Evolutionary conservation across 1,140 invertebrate species (phyloP), one percentile per base, ranked within the genome.

Genomic region (Drosophila trapezifrons): DNA sequence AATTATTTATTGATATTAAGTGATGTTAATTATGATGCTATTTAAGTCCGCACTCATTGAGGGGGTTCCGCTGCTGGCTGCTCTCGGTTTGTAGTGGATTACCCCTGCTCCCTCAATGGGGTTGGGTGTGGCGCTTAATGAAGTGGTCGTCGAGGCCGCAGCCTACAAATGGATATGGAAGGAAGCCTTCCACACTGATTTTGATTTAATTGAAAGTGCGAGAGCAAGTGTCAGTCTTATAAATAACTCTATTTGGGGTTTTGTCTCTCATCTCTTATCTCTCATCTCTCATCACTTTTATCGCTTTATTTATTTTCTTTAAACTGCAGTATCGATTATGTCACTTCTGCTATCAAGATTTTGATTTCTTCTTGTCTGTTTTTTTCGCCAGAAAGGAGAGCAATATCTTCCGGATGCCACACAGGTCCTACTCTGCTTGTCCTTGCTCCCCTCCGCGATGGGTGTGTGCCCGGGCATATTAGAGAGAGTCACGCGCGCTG

Each of bases 1-100:
- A 58, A 85, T 85, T 70, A 85, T 85, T 85, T 85, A 85, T 85
- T 85, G 82, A 80, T 75, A 86, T 85, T 73, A 85, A 85, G 82
- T 85, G 78, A 60, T 80, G 85, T 85, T 86, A 86, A 85, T 85
- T 85, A 81, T 86, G 74, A 81, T 74, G 75, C 56, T 57, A 77
- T 70, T 84, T 74, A 66, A 73, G 56, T 38, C 27, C 35, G 25
- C 54, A 64, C 57, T 72, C 52, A 51, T 47, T 55, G 51, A 32
- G 40, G 51, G 32, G 49, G 46, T 35, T 43, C 15, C 8, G 35
- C 17, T 17, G 12, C 37, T 4, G 4, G 22, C 22, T 45, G 32
- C 49, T 38, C 55, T 32, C 17, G 46, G 15, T 45, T 32, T 42
- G 43, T n/a, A 60, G 54, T n/a, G 37, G 55, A 60, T 60, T 60